Evolutionary conservation across 1,140 invertebrate genomes (phyloP).

Genomic region (Lepidurus arcticus): DNA sequence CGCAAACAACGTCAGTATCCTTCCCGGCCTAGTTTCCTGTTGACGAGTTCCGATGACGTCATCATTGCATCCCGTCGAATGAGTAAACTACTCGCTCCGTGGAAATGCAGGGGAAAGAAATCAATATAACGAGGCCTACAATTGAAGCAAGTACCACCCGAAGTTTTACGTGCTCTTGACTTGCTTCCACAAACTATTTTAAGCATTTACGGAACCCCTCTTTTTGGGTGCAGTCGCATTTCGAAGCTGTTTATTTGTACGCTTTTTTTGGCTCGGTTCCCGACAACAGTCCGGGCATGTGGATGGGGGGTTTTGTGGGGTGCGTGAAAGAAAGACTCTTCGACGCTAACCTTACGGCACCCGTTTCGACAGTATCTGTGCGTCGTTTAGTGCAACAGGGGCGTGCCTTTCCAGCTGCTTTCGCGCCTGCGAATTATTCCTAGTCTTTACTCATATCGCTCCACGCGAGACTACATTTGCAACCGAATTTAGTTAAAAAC

Average conservation of each 20-base stretch:
- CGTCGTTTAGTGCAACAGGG: neutral
- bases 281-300: neutral
- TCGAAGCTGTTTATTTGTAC: conserved; percentile 6
- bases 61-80: neutral
- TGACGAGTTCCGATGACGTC: neutral
- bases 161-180: neutral
- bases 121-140: neutral
- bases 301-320: neutral
- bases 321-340: conserved; percentile 6
- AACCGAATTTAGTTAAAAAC: neutral
- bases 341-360: neutral
- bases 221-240: neutral
- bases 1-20: neutral
- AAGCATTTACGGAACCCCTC: neutral
- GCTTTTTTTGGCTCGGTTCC: neutral
- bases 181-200: neutral
- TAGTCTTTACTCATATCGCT: neutral
- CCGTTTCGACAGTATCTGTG: neutral
- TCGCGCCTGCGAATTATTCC: neutral
- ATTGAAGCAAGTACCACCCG: neutral
- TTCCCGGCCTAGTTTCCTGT: neutral
- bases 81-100: neutral
- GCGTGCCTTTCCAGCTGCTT: neutral
- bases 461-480: neutral
- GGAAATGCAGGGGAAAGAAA: neutral